Percentiles rank a stretch among this genome's conserved stretches.
Evolutionary conservation across 2,113 vertebrate species (phyloP).

Genomic region (Dunckerocampus dactyliophorus): DNA sequence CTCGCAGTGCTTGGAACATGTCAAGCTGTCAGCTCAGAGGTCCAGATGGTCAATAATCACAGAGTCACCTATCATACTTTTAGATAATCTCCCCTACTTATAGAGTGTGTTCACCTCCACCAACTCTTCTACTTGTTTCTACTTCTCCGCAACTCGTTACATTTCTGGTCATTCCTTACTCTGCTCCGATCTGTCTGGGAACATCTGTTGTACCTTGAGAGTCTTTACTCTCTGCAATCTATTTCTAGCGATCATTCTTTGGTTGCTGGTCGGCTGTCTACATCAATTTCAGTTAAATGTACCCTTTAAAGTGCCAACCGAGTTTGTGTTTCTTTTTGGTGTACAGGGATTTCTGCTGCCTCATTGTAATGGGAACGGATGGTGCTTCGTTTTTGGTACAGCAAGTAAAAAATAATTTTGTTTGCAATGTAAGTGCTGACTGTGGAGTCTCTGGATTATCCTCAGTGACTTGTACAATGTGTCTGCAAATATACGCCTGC

Average conservation of each 20-base stretch:
- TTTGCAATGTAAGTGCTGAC: neutral
- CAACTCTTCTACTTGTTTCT: neutral
- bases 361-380: neutral
- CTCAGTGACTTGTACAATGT: neutral
- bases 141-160: too few species aligned
- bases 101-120: conserved; percentile 4
- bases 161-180: neutral
- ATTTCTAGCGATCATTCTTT: neutral
- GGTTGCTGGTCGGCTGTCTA: neutral
- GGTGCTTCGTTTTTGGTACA: neutral
- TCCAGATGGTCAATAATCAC: conserved; percentile 64
- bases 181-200: neutral
- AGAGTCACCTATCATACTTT: conserved; percentile 26
- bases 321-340: neutral
- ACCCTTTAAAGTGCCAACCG: neutral
- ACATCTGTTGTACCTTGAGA: neutral
- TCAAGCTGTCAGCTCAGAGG: conserved; percentile 57
- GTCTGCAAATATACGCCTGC: neutral
- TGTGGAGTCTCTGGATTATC: neutral
- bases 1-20: conserved; percentile 42
- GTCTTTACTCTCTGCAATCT: conserved; percentile 3
- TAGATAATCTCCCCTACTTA: conserved; percentile 24
- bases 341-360: neutral
- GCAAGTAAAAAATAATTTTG: conserved; percentile 1
- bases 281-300: neutral